Evolutionary conservation across 2,797 vertebrate genomes (phyloP).

Genomic region (Oreonectes daqikongensis): DNA sequence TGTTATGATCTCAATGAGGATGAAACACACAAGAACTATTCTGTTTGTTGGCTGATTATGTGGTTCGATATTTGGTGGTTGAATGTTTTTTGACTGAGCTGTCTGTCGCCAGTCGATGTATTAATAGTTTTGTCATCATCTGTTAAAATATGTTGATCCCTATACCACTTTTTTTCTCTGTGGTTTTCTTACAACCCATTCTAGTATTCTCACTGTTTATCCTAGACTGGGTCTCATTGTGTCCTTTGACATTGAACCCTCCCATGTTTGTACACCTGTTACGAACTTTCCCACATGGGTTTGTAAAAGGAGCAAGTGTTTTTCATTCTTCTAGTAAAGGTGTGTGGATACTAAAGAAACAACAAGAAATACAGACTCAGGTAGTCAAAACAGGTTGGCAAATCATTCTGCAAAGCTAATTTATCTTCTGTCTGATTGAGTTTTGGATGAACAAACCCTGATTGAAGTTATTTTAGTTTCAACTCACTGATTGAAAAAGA

Average conservation of each 20-base stretch:
- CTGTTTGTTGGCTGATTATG: conserved; percentile 20
- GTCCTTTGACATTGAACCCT: neutral
- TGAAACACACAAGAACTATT: conserved; percentile 37
- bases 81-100: conserved; percentile 12
- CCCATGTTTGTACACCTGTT: conserved; percentile 26
- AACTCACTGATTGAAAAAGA: neutral
- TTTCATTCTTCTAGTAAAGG: neutral
- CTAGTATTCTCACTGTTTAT: conserved; percentile 28
- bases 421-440: neutral
- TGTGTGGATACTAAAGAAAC: neutral
- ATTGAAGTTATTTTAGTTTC: neutral
- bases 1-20: conserved; percentile 55
- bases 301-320: neutral
- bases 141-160: neutral
- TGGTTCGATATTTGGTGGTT: neutral
- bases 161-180: neutral
- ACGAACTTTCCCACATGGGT: neutral
- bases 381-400: neutral
- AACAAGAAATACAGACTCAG: too few relatives aligned
- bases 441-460: neutral
- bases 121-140: conserved; percentile 1
- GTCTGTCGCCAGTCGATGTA: neutral
- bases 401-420: neutral
- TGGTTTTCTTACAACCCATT: neutral
- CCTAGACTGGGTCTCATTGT: conserved; percentile 34